Base-by-base conservation (phyloP, 1,140 invertebrate species). In the Aphaenogaster ashmeadi region DNA sequence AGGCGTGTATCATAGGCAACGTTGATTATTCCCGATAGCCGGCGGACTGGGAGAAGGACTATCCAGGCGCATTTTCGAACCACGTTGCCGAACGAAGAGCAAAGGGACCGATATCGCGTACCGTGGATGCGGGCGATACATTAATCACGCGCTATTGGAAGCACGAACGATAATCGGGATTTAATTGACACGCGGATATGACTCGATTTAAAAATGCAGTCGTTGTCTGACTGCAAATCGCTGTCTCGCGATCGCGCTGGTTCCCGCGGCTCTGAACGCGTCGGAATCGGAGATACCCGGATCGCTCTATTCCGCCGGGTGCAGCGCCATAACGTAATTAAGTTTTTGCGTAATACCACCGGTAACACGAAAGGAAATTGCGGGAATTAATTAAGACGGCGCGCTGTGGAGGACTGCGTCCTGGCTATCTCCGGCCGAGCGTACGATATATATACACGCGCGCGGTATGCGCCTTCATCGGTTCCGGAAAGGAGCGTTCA, bases 181-280 rank as follows among this genome's bases (percentile, higher is more conserved):
- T 84, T 84, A 84, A 84, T 84, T 84, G 80, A 84, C 80, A 75
- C 27, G 18, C 80, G 44, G 69, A 75, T 84, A 75, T 62, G 69
- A 38, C 33, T 47, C 33, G 50, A 80, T 33, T 56, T 47, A 84
- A 84, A 84, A 84, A 75, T 84, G 41, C 38, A 47, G 2, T n/a
- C 15, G n/a, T 41, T 13, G 67, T 36, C 52, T n/a, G 21, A 27
- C 41, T 69, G 41, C 66, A 50, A 66, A 66, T 66, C 75, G 15
- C 41, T 13, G 18, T 66, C 41, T 79, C 77, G 44, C 56, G 50
- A n/a, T 75, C 56, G 33, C 15, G 15, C 36, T 41, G 13, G 36
- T 62, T 58, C 58, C 58, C 44, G 21, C 11, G 21, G 5, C 33
- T 15, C 18, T 0, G 36, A 15, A 47, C 41, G 56, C 18, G 27